Conservation (phyloP, 2,888 invertebrate species). For the Charanyca ferruginea region DNA sequence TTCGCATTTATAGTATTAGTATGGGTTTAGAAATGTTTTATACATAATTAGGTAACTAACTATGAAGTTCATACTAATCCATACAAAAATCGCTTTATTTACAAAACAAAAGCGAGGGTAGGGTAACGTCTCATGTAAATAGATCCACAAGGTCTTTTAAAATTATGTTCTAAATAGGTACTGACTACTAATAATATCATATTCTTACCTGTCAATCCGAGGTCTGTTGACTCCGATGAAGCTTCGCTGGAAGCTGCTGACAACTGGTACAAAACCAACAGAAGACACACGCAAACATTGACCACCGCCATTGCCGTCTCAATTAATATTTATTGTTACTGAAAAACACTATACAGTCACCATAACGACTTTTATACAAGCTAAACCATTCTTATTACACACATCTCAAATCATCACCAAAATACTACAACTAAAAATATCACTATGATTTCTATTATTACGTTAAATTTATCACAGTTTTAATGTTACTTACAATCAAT, state of each 20-base stretch:
- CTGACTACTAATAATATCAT: not conserved
- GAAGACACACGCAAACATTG: slow-evolving; percentile 85
- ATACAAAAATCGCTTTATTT: not conserved
- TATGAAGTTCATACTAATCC: too few species aligned
- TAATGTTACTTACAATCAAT: slow-evolving; percentile 60
- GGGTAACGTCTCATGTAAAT: not conserved
- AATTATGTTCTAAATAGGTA: not conserved
- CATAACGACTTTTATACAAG: slow-evolving; percentile 69
- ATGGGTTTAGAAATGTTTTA: too few species aligned
- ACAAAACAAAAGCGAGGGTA: slow-evolving; percentile 17
- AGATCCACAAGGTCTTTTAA: not conserved
- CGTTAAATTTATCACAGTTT: slow-evolving; percentile 63
- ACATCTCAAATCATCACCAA: slow-evolving; percentile 78
- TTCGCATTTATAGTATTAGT: too few species aligned
- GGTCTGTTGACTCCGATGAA: slow-evolving; percentile 84
- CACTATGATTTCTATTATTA: slow-evolving; percentile 61
- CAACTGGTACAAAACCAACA: slow-evolving; percentile 84
- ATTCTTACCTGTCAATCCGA: slow-evolving; percentile 80
- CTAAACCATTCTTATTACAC: slow-evolving; percentile 63
- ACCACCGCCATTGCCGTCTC: slow-evolving; percentile 83
- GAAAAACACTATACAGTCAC: slow-evolving; percentile 79
- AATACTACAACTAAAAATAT: slow-evolving; percentile 74
- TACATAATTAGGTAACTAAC: too few species aligned
- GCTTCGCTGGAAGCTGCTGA: slow-evolving; percentile 80
- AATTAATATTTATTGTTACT: slow-evolving; percentile 80